These are phyloP conservation scores for Drosophila engyochracea DNA, from an alignment of 2,888 invertebrate species.

Conservation along the genomic window DNA sequence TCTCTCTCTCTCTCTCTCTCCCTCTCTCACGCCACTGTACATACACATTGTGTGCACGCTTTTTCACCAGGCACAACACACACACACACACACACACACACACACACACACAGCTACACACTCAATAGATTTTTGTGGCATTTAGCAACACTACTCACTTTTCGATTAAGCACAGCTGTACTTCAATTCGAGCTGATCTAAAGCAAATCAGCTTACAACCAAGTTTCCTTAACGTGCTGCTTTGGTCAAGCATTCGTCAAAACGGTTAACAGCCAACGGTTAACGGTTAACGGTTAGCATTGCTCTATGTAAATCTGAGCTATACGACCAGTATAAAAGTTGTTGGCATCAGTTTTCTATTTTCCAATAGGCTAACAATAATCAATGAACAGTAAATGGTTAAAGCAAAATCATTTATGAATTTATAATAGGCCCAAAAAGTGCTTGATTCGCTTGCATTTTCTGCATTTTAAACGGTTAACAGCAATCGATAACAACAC, in stretches of 20 bases:
- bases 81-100: background rate
- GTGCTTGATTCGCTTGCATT: no score
- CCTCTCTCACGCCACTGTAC: constrained; percentile 31
- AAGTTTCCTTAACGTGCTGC: background rate
- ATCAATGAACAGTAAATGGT: background rate
- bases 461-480: background rate
- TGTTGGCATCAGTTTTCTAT: background rate
- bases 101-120: constrained; percentile 6
- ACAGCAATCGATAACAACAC: background rate
- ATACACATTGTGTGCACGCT: constrained; percentile 38
- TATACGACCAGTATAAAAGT: background rate
- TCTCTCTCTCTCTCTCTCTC: constrained; percentile 3
- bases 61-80: constrained; percentile 29
- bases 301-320: background rate
- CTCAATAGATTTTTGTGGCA: constrained; percentile 20
- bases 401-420: background rate
- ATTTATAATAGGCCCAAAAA: background rate
- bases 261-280: background rate
- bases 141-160: constrained; percentile 21
- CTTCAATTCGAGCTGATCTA: background rate
- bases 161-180: constrained; percentile 20
- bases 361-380: background rate
- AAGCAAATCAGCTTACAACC: background rate
- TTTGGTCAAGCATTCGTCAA: background rate
- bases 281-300: background rate